Conservation (phyloP, 1,140 invertebrate genomes). For the Caenorhabditis brenneri region DNA sequence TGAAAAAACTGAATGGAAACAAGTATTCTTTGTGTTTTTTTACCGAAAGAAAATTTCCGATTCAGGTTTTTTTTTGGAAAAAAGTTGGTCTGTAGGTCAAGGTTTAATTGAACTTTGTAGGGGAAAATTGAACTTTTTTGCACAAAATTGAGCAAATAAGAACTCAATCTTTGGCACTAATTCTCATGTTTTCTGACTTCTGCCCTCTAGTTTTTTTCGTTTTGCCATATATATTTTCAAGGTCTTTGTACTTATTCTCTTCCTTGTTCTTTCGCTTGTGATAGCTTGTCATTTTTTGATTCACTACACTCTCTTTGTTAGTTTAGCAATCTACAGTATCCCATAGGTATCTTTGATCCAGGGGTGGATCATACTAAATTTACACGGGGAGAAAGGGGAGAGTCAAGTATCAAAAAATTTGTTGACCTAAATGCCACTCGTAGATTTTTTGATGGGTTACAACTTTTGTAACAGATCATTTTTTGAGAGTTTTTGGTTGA, state of each 20-base stretch:
- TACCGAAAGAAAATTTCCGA: not conserved
- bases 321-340: too few relatives aligned
- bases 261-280: not conserved
- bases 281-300: not conserved
- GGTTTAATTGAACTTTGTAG: not conserved
- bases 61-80: not conserved
- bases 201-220: not conserved
- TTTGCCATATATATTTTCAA: not conserved
- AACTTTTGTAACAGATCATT: too few relatives aligned
- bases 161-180: not conserved
- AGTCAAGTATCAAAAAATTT: too few relatives aligned
- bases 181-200: not conserved
- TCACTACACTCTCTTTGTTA: not conserved
- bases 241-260: not conserved
- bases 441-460: too few relatives aligned
- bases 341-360: too few relatives aligned
- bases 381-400: too few relatives aligned
- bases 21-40: not conserved
- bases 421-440: too few relatives aligned
- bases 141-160: not conserved
- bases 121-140: not conserved
- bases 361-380: too few relatives aligned
- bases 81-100: not conserved
- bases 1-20: not conserved
- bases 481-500: too few relatives aligned